A percentile compares a stretch with the other conserved stretches of the same genome.
Conservation (phyloP, 2,113 vertebrate genomes). For the Ahaetulla prasina region DNA sequence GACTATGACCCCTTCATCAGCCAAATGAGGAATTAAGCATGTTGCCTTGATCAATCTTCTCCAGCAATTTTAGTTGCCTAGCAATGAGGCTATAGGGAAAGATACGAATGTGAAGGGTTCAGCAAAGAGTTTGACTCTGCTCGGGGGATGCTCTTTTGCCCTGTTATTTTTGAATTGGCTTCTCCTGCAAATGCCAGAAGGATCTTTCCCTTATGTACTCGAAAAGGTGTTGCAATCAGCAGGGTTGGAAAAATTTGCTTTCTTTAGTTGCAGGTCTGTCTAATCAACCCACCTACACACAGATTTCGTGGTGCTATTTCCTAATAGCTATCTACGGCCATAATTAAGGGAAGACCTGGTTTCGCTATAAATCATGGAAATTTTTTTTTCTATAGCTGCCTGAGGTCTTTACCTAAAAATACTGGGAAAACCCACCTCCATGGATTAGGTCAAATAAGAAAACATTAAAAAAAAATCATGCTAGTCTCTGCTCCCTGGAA, state of each 20-base stretch:
- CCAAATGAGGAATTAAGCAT: not conserved
- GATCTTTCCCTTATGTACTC: conserved; percentile 46
- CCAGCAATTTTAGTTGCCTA: not conserved
- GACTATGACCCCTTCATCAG: not conserved
- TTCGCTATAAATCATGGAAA: conserved; percentile 24
- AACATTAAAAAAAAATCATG: not conserved
- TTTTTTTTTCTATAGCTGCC: not conserved
- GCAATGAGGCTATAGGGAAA: conserved; percentile 7
- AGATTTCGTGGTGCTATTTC: conserved; percentile 20
- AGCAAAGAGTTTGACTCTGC: conserved; percentile 26
- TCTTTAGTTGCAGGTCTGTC: conserved; percentile 43
- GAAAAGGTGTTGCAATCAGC: conserved; percentile 37
- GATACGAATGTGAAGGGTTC: not conserved
- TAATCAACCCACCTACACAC: conserved; percentile 60
- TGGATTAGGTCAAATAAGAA: not conserved
- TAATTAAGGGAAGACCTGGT: conserved; percentile 50
- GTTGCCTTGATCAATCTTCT: not conserved
- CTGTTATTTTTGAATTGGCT: conserved; percentile 52
- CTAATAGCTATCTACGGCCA: conserved; percentile 44
- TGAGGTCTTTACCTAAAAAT: conserved; percentile 44
- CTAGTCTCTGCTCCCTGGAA: rapidly evolving
- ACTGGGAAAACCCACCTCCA: conserved; percentile 18
- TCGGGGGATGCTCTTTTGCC: conserved; percentile 47
- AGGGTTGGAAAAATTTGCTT: conserved; percentile 35
- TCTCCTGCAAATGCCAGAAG: conserved; percentile 29